Evolutionary conservation across 2,113 vertebrate species (phyloP), one percentile per base, ranked within the genome.

Genomic region (human): DNA sequence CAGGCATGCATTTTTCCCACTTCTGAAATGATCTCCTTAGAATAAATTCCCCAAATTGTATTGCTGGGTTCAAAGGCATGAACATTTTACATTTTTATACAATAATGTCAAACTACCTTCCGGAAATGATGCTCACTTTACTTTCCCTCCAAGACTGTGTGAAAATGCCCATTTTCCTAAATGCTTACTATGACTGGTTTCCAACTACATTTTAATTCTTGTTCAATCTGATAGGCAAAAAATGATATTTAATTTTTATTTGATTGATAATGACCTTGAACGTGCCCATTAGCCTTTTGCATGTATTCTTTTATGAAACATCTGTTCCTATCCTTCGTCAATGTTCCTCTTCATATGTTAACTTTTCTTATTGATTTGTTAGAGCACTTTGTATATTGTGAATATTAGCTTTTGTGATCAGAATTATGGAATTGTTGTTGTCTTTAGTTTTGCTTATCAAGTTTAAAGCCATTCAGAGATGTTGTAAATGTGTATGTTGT

Each of bases 41-140:
- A 48, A 32, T 27, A 48, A 75, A 75, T 48, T 93, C 70, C 43
- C 18, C 16, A 13, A 18, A n/a, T 17, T 6, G 22, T 17, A 22
- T 76, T 66, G n/a, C 38, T 45, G 80, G 72, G 72, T 23, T n/a
- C 45, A 55, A 35, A 73, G 27, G 1, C 23, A 68, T 38, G 87
- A n/a, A 25, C 82, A 59, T 22, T 12, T 55, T 9, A 5, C 12
- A 17, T 38, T 22, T 59, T 50, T 9, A 18, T 22, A 43, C n/a
- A 5, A 2, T 8, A 11, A 52, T 3, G 43, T 35, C 52, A 32
- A 14, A 50, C 16, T 32, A 25, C 68, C n/a, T 45, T 48, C 79
- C 11, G 11, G 35, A 38, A 9, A 9, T 6, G 6, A 32, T 0
- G 16, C 2, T 50, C 5, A 2, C 25, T 72, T 87, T 32, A 4